Evolutionary conservation across 2,888 invertebrate genomes (phyloP), one percentile per base, ranked within the genome.

Genomic region (Synanthedon myopaeformis): DNA sequence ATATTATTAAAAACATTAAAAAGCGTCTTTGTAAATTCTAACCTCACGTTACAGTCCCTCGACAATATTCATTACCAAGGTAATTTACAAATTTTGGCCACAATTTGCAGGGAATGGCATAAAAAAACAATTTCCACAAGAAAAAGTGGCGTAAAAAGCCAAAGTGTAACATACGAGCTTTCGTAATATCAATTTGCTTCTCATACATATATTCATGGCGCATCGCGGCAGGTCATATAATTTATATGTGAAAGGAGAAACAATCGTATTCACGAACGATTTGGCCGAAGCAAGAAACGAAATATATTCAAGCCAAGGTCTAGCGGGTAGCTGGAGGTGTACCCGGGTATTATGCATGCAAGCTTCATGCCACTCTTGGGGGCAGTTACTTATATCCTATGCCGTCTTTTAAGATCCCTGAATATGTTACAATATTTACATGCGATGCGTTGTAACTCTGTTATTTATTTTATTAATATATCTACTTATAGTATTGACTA

Each of bases 121-220:
- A 83, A 86, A 86, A 84, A 80, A 66, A 69, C 82, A 83, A 85
- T 84, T 84, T 82, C 62, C 62, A 58, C 57, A 57, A 57, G 65
- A 72, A 74, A 74, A 74, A 74, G 61, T 67, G 67, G 69, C 69
- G 67, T 65, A 74, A 79, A 74, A 76, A 73, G 73, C 79, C 76
- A 74, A 82, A 79, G 71, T 73, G 65, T 81, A 79, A 80, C 76
- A 65, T 76, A 80, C 70, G 79, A 72, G 75, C 60, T 58, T 65
- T 57, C 64, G 77, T 82, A 83, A 82, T 87, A 86, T 87, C 86
- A 87, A 87, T 86, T 87, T 85, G 79, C 70, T 61, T 73, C 79
- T 85, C 87, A 87, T 87, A 73, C 80, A 86, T 83, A 66, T 81
- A 87, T 87, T 85, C 87, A 87, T 86, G 68, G 61, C 70, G 66